Conservation (phyloP, 2,797 vertebrate genomes). For the Anguilla pacifica region DNA sequence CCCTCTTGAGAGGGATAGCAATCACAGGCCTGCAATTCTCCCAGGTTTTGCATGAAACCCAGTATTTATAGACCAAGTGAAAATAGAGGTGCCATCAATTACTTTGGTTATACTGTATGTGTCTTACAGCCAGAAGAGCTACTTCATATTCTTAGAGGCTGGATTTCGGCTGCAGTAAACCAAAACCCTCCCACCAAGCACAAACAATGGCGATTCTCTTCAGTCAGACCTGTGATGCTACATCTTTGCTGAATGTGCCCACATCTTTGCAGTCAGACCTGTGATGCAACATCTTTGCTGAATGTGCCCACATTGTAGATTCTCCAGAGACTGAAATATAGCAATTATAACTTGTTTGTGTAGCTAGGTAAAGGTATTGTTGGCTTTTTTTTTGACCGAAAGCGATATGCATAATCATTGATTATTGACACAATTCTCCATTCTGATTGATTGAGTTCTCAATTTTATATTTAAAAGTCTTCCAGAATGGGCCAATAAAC, state of each 20-base stretch:
- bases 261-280: conserved; percentile 50
- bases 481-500: too few relatives aligned
- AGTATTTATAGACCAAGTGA: neutral
- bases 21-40: neutral
- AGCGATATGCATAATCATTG: neutral
- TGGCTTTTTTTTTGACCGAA: neutral
- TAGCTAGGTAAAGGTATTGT: neutral
- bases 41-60: neutral
- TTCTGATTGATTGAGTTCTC: too few relatives aligned
- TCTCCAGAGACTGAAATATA: conserved; percentile 42
- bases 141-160: conserved; percentile 26
- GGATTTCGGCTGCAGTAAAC: conserved; percentile 26
- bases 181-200: neutral
- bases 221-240: conserved; percentile 55
- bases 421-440: neutral
- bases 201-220: neutral
- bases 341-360: conserved; percentile 53
- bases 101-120: neutral
- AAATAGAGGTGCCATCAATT: neutral
- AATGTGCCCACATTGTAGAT: conserved; percentile 31
- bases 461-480: too few relatives aligned
- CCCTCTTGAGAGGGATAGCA: neutral
- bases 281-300: conserved; percentile 39
- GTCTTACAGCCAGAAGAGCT: neutral
- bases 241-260: conserved; percentile 10